These are phyloP conservation scores for Teleiodes luculella DNA, from an alignment of 2,888 invertebrate genomes.

Conservation along the genomic window DNA sequence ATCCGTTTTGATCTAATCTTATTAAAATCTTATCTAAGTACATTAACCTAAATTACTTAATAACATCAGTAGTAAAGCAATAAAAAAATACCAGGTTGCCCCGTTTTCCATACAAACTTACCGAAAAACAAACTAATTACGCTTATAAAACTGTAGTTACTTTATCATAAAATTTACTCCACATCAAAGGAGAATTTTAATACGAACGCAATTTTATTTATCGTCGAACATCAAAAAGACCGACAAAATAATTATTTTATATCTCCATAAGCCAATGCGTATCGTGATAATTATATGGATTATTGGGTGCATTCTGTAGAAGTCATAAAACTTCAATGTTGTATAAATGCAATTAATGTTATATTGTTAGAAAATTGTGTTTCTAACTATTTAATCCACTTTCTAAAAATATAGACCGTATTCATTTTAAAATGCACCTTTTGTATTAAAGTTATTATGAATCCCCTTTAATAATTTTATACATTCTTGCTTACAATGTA, in stretches of 20 bases:
- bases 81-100: background rate
- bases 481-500: too few species aligned
- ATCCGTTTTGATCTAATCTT: background rate
- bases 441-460: too few species aligned
- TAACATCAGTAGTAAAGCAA: background rate
- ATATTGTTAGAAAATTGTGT: slow-evolving; percentile 26
- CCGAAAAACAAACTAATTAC: background rate
- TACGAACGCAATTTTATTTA: background rate
- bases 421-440: too few species aligned
- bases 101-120: background rate
- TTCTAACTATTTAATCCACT: slow-evolving; percentile 12
- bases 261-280: slow-evolving; percentile 32
- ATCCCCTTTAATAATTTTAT: too few species aligned
- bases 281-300: slow-evolving; percentile 40
- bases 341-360: slow-evolving; percentile 61
- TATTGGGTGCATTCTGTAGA: slow-evolving; percentile 63
- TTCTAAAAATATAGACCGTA: background rate
- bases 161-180: background rate
- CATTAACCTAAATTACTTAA: background rate
- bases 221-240: slow-evolving; percentile 6
- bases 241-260: background rate
- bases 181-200: background rate
- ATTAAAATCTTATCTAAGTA: slow-evolving; percentile 3
- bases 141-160: slow-evolving; percentile 1
- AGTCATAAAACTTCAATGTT: slow-evolving; percentile 68